phyloP scores from a whole-genome alignment of 2,113 vertebrate species.

The Puma concolor region DNA sequence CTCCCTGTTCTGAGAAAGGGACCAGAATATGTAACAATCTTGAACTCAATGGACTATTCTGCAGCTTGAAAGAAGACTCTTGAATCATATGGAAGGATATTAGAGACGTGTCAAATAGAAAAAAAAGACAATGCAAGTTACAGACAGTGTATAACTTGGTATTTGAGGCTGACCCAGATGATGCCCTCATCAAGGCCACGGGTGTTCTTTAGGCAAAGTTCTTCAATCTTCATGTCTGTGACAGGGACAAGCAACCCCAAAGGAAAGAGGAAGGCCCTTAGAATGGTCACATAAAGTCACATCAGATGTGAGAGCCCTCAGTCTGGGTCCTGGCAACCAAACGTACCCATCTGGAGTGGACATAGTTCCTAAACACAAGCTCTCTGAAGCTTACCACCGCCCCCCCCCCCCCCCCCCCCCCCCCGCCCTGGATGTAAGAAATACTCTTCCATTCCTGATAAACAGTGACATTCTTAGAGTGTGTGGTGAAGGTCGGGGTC shows the following conservation, averaged over 20 bases:
- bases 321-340: neutral
- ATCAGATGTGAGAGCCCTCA: neutral
- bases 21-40: conserved; percentile 36
- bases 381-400: neutral
- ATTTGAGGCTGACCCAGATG: neutral
- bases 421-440: neutral
- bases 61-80: neutral
- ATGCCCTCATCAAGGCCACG: neutral
- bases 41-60: neutral
- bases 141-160: neutral
- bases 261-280: neutral
- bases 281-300: neutral
- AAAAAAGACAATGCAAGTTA: neutral
- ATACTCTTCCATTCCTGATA: conserved; percentile 22
- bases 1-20: neutral
- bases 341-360: neutral
- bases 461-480: neutral
- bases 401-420: neutral
- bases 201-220: neutral
- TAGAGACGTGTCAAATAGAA: neutral
- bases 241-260: neutral
- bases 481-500: neutral
- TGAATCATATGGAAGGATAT: conserved; percentile 7
- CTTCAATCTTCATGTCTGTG: neutral
- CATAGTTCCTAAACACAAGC: neutral